Evolutionary conservation across 2,888 invertebrate genomes (phyloP), one percentile per base, ranked within the genome.

Genomic region (Biston betularia): DNA sequence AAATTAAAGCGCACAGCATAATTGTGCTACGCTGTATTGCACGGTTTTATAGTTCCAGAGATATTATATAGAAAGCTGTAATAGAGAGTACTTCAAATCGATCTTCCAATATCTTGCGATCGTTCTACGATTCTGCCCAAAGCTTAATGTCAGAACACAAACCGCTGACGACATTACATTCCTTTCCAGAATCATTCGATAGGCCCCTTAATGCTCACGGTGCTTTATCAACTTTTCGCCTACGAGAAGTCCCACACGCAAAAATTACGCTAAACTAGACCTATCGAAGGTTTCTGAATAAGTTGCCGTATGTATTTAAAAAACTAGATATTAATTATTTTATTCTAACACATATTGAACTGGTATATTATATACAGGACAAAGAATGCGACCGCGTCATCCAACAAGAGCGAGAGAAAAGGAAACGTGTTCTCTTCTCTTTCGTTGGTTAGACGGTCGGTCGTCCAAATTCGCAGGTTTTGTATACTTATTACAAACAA

Each of bases 271-370:
- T 14, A 14, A 14, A 45, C 8, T 12, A 24, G 9, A 24, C 24
- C 9, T 46, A 46, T 46, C 10, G 45, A 34, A 44, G 8, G 45
- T 60, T 35, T 44, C 35, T 58, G 49, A n/a, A 42, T 35, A 57
- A 11, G 56, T 8, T 38, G 8, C 35, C 35, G 45, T 45, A 57
- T 15, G 34, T 14, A 42, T 42, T 44, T 42, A 2, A 24, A 49
- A 38, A 9, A n/a, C 61, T 54, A 62, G 35, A 54, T 54, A 48
- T 62, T 38, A 24, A 54, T 40, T 15, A 49, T 49, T 48, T 53
- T 15, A 46, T 15, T 46, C 54, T 56, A 63, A 42, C 24, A 63
- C 48, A 14, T 46, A 48, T 11, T 24, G 3, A 46, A 48, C 48
- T 24, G 48, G 24, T 48, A 38, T 38, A 38, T 2, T 38, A 38